Percentiles rank a stretch among this genome's conserved stretches.
These are phyloP conservation scores for Phortica variegata DNA, from an alignment of 1,140 invertebrate species.

Conservation along the genomic window DNA sequence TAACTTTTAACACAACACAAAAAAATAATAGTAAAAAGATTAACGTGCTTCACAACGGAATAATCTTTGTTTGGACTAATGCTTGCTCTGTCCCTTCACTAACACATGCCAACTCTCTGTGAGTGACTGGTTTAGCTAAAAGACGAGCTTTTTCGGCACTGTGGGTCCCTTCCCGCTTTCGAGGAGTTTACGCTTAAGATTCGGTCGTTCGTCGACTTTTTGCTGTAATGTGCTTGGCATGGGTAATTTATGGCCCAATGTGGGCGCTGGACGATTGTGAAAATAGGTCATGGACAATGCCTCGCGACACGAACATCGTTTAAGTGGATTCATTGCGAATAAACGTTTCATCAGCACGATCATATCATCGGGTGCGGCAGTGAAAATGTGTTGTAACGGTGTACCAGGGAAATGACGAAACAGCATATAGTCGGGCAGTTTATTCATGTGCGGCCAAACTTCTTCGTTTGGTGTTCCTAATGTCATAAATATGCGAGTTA, in stretches of 20 bases:
- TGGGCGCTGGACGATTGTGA: slow-evolving; percentile 86
- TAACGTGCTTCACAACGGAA: neutral
- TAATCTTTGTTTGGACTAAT: neutral
- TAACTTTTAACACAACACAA: neutral
- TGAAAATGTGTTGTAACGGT: slow-evolving; percentile 90
- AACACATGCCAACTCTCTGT: too few relatives aligned
- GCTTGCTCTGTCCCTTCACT: too few relatives aligned
- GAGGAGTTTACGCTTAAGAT: slow-evolving; percentile 18
- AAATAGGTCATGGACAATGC: slow-evolving; percentile 83
- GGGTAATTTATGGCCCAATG: slow-evolving; percentile 77
- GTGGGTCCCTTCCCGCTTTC: slow-evolving; percentile 16
- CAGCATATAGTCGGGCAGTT: slow-evolving; percentile 88
- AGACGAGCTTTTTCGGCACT: slow-evolving; percentile 13
- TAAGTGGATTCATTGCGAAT: slow-evolving; percentile 81
- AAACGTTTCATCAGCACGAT: slow-evolving; percentile 79
- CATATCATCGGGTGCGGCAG: slow-evolving; percentile 92
- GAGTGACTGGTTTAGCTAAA: too few relatives aligned
- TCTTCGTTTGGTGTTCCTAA: slow-evolving; percentile 89
- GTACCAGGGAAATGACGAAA: slow-evolving; percentile 86
- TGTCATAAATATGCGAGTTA: slow-evolving; percentile 92
- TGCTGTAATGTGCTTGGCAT: slow-evolving; percentile 60
- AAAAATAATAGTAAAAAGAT: neutral
- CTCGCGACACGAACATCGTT: slow-evolving; percentile 78
- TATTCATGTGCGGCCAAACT: slow-evolving; percentile 86
- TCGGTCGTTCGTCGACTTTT: slow-evolving; percentile 15